Evolutionary conservation across 2,888 invertebrate genomes (phyloP).

Genomic region (Apodemia hepburni): DNA sequence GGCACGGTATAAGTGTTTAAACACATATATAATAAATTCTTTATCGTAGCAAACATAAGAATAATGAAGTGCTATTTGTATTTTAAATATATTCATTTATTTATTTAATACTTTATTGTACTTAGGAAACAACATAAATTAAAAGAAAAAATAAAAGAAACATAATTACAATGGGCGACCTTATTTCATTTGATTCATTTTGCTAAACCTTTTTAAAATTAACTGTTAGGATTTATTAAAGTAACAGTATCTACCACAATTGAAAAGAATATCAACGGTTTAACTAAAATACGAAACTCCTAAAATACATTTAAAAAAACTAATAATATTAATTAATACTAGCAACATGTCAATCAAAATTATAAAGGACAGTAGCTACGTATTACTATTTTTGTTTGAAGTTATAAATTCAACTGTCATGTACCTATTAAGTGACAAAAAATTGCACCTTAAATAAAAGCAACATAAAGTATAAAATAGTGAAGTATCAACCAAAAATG

Average conservation of each 20-base stretch:
- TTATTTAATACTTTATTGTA: too few relatives aligned
- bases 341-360: constrained; percentile 4
- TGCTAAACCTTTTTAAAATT: background rate
- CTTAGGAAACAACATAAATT: too few relatives aligned
- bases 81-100: too few relatives aligned
- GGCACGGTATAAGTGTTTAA: too few relatives aligned
- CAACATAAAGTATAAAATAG: background rate
- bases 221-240: background rate
- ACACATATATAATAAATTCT: too few relatives aligned
- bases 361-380: constrained; percentile 1
- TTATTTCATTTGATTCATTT: too few relatives aligned
- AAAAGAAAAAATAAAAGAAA: too few relatives aligned
- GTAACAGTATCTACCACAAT: background rate
- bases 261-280: background rate
- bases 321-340: constrained; percentile 3
- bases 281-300: background rate
- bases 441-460: background rate
- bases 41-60: too few relatives aligned
- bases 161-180: too few relatives aligned
- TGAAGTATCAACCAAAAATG: background rate
- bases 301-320: background rate
- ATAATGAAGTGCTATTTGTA: too few relatives aligned
- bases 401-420: background rate
- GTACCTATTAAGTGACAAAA: background rate
- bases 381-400: background rate